Percentiles rank a stretch among this genome's conserved stretches.
These are phyloP conservation scores for Schrankia costaestrigalis DNA, from an alignment of 2,888 invertebrate genomes.

Conservation along the genomic window DNA sequence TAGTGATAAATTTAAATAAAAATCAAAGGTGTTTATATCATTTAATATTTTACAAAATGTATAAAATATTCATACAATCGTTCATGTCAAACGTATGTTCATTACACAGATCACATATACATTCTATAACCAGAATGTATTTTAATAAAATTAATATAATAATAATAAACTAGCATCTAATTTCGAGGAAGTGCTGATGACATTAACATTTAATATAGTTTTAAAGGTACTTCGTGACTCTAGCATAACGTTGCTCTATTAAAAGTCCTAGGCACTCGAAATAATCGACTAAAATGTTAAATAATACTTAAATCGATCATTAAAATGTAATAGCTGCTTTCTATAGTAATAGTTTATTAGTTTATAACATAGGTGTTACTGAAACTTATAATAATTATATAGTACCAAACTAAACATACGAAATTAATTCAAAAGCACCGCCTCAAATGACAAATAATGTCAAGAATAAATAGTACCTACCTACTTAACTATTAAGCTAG, in stretches of 20 bases:
- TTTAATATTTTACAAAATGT: constrained; percentile 27
- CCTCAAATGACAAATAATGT: constrained; percentile 53
- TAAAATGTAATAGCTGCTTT: no score
- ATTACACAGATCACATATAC: constrained; percentile 33
- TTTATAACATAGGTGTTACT: no score
- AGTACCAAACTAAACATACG: neutral
- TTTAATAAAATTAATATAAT: constrained; percentile 12
- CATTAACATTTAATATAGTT: constrained; percentile 8
- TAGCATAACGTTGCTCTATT: neutral
- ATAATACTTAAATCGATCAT: constrained; percentile 8
- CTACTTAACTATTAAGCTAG: constrained; percentile 31
- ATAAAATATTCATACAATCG: constrained; percentile 21
- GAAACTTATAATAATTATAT: no score
- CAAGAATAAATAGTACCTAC: constrained; percentile 46
- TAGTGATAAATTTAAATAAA: no score
- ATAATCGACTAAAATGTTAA: constrained; percentile 2
- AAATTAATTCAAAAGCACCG: constrained; percentile 56
- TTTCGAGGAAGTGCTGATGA: constrained; percentile 72
- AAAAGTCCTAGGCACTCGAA: constrained; percentile 1
- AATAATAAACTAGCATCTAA: constrained; percentile 10
- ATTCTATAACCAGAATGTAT: constrained; percentile 20
- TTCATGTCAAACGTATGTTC: constrained; percentile 13
- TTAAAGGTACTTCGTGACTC: constrained; percentile 10
- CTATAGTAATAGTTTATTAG: no score
- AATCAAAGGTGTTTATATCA: no score